Base-by-base conservation (phyloP, 2,797 vertebrate genomes). In the Mionectes olivaceus region DNA sequence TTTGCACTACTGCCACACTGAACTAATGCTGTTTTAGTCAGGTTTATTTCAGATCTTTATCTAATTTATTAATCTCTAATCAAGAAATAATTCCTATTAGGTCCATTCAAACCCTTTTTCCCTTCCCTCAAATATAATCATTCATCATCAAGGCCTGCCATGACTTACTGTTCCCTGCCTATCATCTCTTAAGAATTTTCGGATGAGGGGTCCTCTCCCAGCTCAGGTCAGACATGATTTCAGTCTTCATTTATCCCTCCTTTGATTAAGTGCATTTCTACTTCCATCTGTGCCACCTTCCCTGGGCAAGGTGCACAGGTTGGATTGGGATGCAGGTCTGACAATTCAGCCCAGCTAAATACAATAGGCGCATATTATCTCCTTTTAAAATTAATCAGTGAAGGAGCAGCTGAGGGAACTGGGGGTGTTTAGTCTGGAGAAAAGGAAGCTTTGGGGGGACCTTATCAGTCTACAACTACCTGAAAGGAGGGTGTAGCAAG, bases 381-480 rank as follows among this genome's bases (percentile, higher is more conserved):
- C 10, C 50, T 68, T 83, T 57, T 53, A 37, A 47, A 87, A 78
- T 57, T 24, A 39, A n/a, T 63, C 32, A 23, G 19, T 39, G 41
- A 49, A 79, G 32, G 43, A 56, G 9, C 11, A 22, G 30, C n/a
- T 68, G 49, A 63, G 50, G 33, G 33, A 79, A 12, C 33, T 37
- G 56, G 4, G 11, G 6, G 19, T 22, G 1, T 63, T 69, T 16
- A 43, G 5, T 1, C 15, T 47, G 30, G 19, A 57, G 33, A 52
- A 52, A 3, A 83, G 55, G 47, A 43, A 21, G n/a, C n/a, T 49
- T n/a, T 3, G 44, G 23, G 27, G 16, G 39, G 43, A 50, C 49
- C 15, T 79, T 27, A 12, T 27, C 0, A 0, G 22, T 19, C 53
- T 50, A 13, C 37, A 39, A 2, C 52, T 43, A 4, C 53, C 30